Evolutionary conservation across 2,113 vertebrate genomes (phyloP).

Genomic region (Melanotaenia duboulayi): DNA sequence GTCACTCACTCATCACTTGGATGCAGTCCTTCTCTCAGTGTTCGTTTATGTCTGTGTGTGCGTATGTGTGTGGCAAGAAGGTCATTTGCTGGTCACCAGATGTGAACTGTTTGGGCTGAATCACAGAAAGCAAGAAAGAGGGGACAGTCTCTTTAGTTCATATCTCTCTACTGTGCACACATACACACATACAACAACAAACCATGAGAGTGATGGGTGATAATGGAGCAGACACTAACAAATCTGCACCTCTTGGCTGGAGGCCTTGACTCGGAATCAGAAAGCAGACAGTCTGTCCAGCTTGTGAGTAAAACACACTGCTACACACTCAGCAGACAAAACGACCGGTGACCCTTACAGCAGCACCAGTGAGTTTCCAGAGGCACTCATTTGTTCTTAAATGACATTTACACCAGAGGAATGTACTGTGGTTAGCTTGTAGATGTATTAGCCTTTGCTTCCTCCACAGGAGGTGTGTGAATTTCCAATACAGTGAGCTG

Average conservation of each 20-base stretch:
- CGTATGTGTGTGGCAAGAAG: constrained; percentile 53
- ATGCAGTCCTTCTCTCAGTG: constrained; percentile 49
- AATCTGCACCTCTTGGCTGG: constrained; percentile 72
- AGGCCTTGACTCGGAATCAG: constrained; percentile 59
- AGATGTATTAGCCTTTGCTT: constrained; percentile 53
- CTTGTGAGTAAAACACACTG: constrained; percentile 60
- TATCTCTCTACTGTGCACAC: background rate
- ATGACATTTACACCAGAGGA: constrained; percentile 65
- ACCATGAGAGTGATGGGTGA: constrained; percentile 67
- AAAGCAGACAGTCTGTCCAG: constrained; percentile 68
- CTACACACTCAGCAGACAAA: constrained; percentile 61
- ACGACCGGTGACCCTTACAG: constrained; percentile 58
- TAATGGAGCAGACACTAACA: constrained; percentile 78
- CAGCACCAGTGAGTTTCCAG: constrained; percentile 48
- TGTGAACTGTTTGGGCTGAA: constrained; percentile 82
- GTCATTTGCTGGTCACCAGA: constrained; percentile 83
- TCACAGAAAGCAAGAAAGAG: constrained; percentile 58
- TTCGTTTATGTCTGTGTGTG: constrained; percentile 29
- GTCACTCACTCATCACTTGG: constrained; percentile 80
- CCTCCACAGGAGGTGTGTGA: constrained; percentile 38
- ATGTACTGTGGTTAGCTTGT: constrained; percentile 61
- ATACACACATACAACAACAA: constrained; percentile 44
- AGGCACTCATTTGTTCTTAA: constrained; percentile 60
- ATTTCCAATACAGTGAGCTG: constrained; percentile 63
- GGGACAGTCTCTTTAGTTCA: constrained; percentile 63